Conservation (phyloP, 2,113 vertebrate species). For the Tinamus guttatus region DNA sequence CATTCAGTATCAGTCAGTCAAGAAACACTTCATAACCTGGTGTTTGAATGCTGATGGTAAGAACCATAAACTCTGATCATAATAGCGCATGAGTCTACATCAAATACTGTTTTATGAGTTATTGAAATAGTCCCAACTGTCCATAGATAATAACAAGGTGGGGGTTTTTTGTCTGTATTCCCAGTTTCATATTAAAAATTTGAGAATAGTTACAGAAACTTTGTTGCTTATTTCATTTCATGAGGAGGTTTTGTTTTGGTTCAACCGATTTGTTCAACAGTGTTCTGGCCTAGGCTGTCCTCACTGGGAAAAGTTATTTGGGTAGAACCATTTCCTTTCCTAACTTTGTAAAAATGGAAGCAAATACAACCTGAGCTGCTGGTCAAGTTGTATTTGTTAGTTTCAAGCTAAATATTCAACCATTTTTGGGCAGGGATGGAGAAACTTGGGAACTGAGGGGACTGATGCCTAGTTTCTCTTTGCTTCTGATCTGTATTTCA, state of each 20-base stretch:
- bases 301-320: neutral
- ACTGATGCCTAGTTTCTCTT: neutral
- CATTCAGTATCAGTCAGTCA: conserved; percentile 82
- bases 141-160: neutral
- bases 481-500: neutral
- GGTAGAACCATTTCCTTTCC: neutral
- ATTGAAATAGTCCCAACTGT: neutral
- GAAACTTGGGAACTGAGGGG: neutral
- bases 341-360: neutral
- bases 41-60: conserved; percentile 82
- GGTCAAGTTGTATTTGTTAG: neutral
- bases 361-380: neutral
- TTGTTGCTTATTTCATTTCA: neutral
- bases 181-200: neutral
- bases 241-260: neutral
- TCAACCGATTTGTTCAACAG: neutral
- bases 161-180: neutral
- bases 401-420: conserved; percentile 19
- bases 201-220: neutral
- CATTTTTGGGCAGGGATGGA: neutral
- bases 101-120: neutral
- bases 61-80: conserved; percentile 39
- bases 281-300: neutral
- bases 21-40: conserved; percentile 92
- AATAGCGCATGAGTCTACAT: neutral